Evolutionary conservation across 1,140 invertebrate species (phyloP).

Genomic region (Temnothorax nylanderi): DNA sequence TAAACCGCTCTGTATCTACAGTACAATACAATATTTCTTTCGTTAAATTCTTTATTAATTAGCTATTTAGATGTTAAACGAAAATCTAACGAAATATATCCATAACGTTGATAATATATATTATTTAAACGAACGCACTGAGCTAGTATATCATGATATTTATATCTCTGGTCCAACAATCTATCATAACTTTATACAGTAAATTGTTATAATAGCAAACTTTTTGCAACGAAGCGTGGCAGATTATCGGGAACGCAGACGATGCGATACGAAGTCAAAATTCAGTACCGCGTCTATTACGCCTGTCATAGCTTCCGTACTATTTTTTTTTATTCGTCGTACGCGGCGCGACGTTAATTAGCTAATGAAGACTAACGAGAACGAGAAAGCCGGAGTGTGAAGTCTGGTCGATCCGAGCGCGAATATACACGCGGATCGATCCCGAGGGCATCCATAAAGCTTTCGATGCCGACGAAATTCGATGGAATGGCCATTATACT

Average conservation of each 20-base stretch:
- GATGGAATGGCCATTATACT: slow-evolving; percentile 46
- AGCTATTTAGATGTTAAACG: background rate
- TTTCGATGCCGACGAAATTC: slow-evolving; percentile 36
- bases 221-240: slow-evolving; percentile 1
- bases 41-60: background rate
- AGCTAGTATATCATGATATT: background rate
- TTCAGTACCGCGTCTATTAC: slow-evolving; percentile 3
- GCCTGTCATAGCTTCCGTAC: slow-evolving; percentile 4
- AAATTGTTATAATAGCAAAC: background rate
- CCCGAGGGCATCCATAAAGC: background rate
- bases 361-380: slow-evolving; percentile 71
- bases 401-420: slow-evolving; percentile 6
- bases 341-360: slow-evolving; percentile 55
- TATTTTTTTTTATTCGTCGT: slow-evolving; percentile 31
- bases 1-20: background rate
- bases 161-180: background rate
- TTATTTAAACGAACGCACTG: background rate
- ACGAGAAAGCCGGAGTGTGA: slow-evolving; percentile 23
- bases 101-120: background rate
- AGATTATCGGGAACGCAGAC: background rate
- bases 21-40: background rate
- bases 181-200: background rate
- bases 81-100: background rate
- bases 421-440: slow-evolving; percentile 29
- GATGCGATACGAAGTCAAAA: slow-evolving; percentile 11